phyloP scores from a whole-genome alignment of 2,797 vertebrate species.

The Rhyacichthys aspro region DNA sequence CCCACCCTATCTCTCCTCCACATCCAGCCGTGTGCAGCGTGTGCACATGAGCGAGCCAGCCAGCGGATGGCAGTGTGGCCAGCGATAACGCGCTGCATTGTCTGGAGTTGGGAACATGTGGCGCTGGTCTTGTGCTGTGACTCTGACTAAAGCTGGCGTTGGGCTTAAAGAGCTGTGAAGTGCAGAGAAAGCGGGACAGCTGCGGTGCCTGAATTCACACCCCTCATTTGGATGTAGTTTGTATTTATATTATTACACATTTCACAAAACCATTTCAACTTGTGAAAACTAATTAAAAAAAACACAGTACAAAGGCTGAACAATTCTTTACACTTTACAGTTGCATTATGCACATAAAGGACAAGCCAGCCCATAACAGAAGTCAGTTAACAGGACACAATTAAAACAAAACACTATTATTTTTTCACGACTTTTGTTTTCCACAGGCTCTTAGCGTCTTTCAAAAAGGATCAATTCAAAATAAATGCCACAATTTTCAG shows the following conservation, averaged over 20 bases:
- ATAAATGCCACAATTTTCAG: slow-evolving; percentile 35
- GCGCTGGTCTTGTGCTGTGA: slow-evolving; percentile 40
- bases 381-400: not conserved
- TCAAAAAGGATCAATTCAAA: slow-evolving; percentile 8
- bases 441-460: too few species aligned
- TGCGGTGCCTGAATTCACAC: slow-evolving; percentile 6
- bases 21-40: slow-evolving; percentile 62
- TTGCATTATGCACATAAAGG: not conserved
- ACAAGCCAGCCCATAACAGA: not conserved
- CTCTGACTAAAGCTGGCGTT: slow-evolving; percentile 43
- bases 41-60: slow-evolving; percentile 57
- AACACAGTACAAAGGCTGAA: not conserved
- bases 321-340: too few species aligned
- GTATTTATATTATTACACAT: not conserved
- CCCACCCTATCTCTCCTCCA: slow-evolving; percentile 58
- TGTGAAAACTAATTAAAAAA: not conserved
- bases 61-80: slow-evolving; percentile 66
- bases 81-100: slow-evolving; percentile 66
- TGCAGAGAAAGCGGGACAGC: slow-evolving; percentile 1
- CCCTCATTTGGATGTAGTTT: slow-evolving; percentile 20
- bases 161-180: slow-evolving; percentile 16
- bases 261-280: not conserved
- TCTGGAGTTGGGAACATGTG: slow-evolving; percentile 53
- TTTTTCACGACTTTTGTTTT: too few species aligned
- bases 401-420: too few species aligned